Base-by-base conservation (phyloP, 2,797 vertebrate genomes). In the Ataeniobius toweri region DNA sequence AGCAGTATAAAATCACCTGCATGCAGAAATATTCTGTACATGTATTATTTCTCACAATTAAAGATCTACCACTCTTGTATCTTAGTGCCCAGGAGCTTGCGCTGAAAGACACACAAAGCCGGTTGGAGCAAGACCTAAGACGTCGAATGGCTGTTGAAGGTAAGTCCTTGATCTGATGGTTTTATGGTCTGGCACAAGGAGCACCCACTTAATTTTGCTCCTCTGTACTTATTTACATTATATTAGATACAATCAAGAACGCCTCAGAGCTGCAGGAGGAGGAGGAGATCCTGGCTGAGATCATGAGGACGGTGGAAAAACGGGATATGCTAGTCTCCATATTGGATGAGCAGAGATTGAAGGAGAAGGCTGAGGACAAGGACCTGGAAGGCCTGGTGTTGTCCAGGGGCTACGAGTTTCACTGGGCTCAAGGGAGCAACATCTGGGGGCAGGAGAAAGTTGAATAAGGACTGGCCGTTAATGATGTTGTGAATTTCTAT, bases 81-180 rank as follows among this genome's bases (percentile, higher is more conserved):
- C 26, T 85, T 50, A 99, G 98, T 85, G 97, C 98, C 82, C 96
- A 96, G 85, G 97, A 99, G 80, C 94, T 99, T 28, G 96, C 99
- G 81, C 69, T 98, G 79, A 96, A 98, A 89, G 98, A 99, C 90
- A 96, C 96, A 10, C 98, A 99, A 90, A 97, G 97, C 89, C 95
- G 93, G 75, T 86, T 97, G 86, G 96, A 98, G 82, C 96, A 97
- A 81, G 95, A 96, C 50, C 93, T 97, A 31, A 94, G 97, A 61
- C 86, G 90, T 79, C 95, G 95, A 83, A 97, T 98, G 96, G 87
- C 94, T 46, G 84, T 87, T 48, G 95, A 97, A 36, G 96, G 98
- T 99, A 89, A 94, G 95, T 80, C 14, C 20, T 73, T 39, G 3
- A 67, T 53, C 3, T 3, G 26, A 6, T 20, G 0, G 2, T 0